A percentile compares a stretch with the other conserved stretches of the same genome.
Evolutionary conservation across 1,140 invertebrate genomes (phyloP).

Genomic region (Drosophila sturtevanti): DNA sequence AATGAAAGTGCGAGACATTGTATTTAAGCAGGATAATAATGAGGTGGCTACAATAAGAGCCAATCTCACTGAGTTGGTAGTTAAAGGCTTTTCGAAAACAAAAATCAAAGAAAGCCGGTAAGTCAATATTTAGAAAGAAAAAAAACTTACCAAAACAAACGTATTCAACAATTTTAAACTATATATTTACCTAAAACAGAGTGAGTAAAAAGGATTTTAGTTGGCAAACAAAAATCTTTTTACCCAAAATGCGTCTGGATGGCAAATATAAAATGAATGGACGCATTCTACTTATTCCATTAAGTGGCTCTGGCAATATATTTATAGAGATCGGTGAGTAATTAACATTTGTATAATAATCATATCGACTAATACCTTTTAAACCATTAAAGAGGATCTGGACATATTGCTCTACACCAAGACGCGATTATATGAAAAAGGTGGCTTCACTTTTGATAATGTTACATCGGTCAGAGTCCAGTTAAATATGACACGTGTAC

Average conservation of each 20-base stretch:
- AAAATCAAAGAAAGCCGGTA: constrained; percentile 85
- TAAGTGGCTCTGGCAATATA: constrained; percentile 87
- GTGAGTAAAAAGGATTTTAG: constrained; percentile 86
- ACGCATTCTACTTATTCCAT: constrained; percentile 88
- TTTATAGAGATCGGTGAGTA: constrained; percentile 87
- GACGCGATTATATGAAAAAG: constrained; percentile 85
- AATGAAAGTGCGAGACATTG: constrained; percentile 56
- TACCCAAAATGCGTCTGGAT: constrained; percentile 87
- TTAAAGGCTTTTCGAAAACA: constrained; percentile 85
- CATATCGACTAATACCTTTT: neutral
- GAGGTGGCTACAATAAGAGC: constrained; percentile 87
- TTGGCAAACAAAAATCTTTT: constrained; percentile 86
- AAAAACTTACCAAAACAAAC: neutral
- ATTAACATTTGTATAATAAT: neutral
- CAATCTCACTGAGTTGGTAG: constrained; percentile 85
- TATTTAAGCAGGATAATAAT: constrained; percentile 81
- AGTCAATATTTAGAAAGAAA: too few species aligned
- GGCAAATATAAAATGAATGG: constrained; percentile 88
- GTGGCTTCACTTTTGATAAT: constrained; percentile 86
- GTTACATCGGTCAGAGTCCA: constrained; percentile 85
- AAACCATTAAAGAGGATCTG: constrained; percentile 83
- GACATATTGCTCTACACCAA: constrained; percentile 86
- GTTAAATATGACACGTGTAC: constrained; percentile 83
- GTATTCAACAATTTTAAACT: neutral
- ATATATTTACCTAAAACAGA: constrained; percentile 64